Percentiles rank a stretch among this genome's conserved stretches.
phyloP scores from a whole-genome alignment of 2,888 invertebrate genomes.

The Epistrophe grossulariae region DNA sequence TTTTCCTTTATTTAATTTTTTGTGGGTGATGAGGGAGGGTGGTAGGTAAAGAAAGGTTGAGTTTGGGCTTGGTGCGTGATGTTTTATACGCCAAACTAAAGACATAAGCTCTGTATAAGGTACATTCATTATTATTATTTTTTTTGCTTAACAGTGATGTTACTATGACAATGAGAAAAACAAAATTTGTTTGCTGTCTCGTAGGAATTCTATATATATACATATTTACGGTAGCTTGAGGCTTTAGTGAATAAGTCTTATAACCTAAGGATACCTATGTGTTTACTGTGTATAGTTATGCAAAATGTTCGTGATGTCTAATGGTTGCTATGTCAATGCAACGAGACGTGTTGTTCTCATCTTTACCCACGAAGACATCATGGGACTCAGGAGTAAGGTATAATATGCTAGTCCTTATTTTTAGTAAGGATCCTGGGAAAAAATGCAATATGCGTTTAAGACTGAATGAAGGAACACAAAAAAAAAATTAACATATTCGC shows the following conservation, averaged over 20 bases:
- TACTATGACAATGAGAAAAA: slow-evolving; percentile 70
- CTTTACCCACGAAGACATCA: background rate
- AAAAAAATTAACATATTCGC: slow-evolving; percentile 58
- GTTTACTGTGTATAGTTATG: background rate
- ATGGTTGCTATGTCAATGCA: slow-evolving; percentile 20
- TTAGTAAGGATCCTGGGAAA: slow-evolving; percentile 25
- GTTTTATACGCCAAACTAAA: slow-evolving; percentile 17
- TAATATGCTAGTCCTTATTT: background rate
- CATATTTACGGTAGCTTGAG: background rate
- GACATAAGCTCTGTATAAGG: background rate
- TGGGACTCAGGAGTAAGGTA: background rate
- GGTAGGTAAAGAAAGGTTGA: background rate
- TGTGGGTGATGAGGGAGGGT: background rate
- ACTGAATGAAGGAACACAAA: slow-evolving; percentile 3
- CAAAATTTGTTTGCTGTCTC: slow-evolving; percentile 39
- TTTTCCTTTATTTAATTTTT: background rate
- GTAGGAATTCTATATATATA: background rate
- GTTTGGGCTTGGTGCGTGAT: slow-evolving; percentile 17
- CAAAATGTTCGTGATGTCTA: slow-evolving; percentile 6
- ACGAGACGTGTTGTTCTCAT: slow-evolving; percentile 12
- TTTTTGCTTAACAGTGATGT: slow-evolving; percentile 48
- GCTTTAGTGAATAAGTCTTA: background rate
- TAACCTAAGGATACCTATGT: background rate
- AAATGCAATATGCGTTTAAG: slow-evolving; percentile 29
- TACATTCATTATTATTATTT: slow-evolving; percentile 12